phyloP scores from a whole-genome alignment of 2,888 invertebrate genomes.

The Harpalus rufipes region DNA sequence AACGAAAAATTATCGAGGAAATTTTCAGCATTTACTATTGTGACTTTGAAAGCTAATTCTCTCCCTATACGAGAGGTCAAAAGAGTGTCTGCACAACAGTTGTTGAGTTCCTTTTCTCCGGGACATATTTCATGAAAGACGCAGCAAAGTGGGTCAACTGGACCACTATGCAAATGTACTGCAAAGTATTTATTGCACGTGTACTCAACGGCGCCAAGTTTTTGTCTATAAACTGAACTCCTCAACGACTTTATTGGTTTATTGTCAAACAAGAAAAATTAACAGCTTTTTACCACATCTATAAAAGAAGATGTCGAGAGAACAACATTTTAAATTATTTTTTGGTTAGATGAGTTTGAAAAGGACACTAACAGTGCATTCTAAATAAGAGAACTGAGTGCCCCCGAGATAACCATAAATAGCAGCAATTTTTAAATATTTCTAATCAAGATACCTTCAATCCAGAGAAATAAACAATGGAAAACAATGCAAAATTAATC shows the following conservation, averaged over 20 bases:
- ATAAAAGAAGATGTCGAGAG: too few species aligned
- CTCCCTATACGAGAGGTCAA: not conserved
- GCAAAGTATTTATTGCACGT: constrained; percentile 64
- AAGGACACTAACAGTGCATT: too few species aligned
- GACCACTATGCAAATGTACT: constrained; percentile 60
- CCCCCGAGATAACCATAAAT: not conserved
- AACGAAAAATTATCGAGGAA: too few species aligned
- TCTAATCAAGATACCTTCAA: too few species aligned
- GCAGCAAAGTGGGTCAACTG: constrained; percentile 53
- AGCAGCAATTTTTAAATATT: too few species aligned
- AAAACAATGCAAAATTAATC: too few species aligned
- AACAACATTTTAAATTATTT: too few species aligned
- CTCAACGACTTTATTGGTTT: constrained; percentile 54
- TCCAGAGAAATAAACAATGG: too few species aligned
- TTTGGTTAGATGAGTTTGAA: too few species aligned
- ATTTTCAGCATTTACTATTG: too few species aligned
- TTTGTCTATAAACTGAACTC: constrained; percentile 38
- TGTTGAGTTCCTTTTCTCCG: constrained; percentile 15
- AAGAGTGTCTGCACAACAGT: not conserved
- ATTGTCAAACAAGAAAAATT: constrained; percentile 56
- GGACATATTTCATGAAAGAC: constrained; percentile 14
- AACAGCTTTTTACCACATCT: constrained; percentile 31
- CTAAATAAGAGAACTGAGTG: not conserved
- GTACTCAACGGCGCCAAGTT: constrained; percentile 61
- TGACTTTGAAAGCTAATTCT: too few species aligned